These are phyloP conservation scores for Drosophila sulfurigaster DNA, from an alignment of 1,140 invertebrate species.

Conservation along the genomic window DNA sequence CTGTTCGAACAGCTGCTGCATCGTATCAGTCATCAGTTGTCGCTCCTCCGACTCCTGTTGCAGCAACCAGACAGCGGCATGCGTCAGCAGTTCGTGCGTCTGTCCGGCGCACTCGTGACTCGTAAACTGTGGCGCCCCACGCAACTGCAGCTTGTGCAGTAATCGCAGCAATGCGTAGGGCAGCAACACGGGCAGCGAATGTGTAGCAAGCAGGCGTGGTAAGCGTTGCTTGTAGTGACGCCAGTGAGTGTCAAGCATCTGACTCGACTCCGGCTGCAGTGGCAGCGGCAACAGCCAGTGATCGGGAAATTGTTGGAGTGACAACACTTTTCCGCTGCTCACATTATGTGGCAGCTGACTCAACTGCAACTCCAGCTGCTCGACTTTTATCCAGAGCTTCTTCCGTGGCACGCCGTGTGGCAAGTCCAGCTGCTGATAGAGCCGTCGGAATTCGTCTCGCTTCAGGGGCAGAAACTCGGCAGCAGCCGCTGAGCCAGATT, in stretches of 20 bases:
- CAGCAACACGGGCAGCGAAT: not conserved
- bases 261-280: not conserved
- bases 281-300: not conserved
- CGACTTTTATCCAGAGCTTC: slow-evolving; percentile 3
- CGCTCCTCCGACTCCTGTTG: slow-evolving; percentile 17
- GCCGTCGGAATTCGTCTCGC: not conserved
- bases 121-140: not conserved
- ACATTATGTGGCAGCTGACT: not conserved
- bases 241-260: not conserved
- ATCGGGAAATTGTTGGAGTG: not conserved
- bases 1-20: slow-evolving; percentile 42
- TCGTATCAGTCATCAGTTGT: not conserved
- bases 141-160: not conserved
- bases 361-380: slow-evolving; percentile 12
- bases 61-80: slow-evolving; percentile 55
- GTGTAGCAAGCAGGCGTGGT: not conserved
- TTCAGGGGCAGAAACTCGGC: not conserved
- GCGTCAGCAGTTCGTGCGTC: slow-evolving; percentile 44
- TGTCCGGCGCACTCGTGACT: slow-evolving; percentile 47
- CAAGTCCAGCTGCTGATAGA: not conserved
- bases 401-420: not conserved
- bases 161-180: slow-evolving; percentile 45
- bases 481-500: not conserved
- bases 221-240: slow-evolving; percentile 12
- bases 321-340: not conserved